Percentiles rank a stretch among this genome's conserved stretches.
phyloP scores from a whole-genome alignment of 2,113 vertebrate genomes.

The Thalassoma bifasciatum region DNA sequence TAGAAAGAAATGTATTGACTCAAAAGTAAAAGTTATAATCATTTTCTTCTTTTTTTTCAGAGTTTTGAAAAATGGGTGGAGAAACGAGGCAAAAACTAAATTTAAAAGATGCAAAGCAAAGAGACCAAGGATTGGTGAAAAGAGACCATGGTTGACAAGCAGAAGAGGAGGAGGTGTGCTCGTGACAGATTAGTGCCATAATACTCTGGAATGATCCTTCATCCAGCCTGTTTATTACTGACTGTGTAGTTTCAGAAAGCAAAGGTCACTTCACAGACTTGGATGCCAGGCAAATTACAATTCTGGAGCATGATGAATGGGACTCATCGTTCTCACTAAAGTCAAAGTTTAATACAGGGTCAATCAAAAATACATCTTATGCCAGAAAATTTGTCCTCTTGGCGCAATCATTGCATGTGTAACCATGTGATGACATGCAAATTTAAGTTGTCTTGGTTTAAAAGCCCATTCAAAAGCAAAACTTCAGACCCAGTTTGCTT shows the following conservation, averaged over 20 bases:
- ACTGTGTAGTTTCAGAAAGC: constrained; percentile 50
- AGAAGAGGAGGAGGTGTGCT: constrained; percentile 41
- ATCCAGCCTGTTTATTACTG: constrained; percentile 27
- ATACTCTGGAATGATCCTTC: constrained; percentile 61
- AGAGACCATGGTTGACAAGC: constrained; percentile 26
- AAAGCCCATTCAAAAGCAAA: neutral
- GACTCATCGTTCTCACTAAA: constrained; percentile 24
- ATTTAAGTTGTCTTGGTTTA: constrained; percentile 2
- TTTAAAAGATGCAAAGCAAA: neutral
- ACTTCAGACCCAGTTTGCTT: constrained; percentile 12
- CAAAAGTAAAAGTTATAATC: neutral
- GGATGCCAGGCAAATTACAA: constrained; percentile 14
- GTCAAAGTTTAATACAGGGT: constrained; percentile 23
- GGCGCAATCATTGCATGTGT: neutral
- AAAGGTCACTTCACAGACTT: constrained; percentile 11
- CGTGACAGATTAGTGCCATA: constrained; percentile 63
- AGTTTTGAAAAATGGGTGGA: neutral
- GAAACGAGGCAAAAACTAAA: neutral
- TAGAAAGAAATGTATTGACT: constrained; percentile 7
- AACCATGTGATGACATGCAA: constrained; percentile 5
- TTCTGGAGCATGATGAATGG: constrained; percentile 14
- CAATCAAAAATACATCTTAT: constrained; percentile 10
- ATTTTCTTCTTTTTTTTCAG: too few species aligned
- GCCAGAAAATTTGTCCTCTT: neutral
- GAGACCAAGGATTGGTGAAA: constrained; percentile 4